Evolutionary conservation across 2,888 invertebrate genomes (phyloP).

Genomic region (Pseudococcus jackbeardsleyi): DNA sequence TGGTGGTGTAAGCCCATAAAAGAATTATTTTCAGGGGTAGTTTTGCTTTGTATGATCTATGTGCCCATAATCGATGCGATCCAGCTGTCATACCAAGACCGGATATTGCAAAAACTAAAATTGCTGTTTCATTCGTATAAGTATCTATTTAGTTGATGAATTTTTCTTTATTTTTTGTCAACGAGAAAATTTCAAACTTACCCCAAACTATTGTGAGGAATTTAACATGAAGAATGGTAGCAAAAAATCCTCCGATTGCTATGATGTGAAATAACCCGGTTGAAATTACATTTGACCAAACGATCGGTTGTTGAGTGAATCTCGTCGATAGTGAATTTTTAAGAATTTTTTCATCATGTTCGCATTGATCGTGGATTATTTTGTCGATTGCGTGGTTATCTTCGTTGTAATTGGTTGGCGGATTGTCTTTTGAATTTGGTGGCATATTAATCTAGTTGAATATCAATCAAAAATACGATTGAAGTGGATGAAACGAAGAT

Average conservation of each 20-base stretch:
- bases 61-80: constrained; percentile 78
- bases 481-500: too few species aligned
- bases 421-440: not conserved
- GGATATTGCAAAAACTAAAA: constrained; percentile 68
- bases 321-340: not conserved
- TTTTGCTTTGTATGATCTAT: constrained; percentile 79
- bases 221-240: constrained; percentile 32
- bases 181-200: constrained; percentile 53
- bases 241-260: constrained; percentile 62
- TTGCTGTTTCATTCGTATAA: too few species aligned
- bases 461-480: too few species aligned
- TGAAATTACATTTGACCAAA: constrained; percentile 67
- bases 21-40: constrained; percentile 79
- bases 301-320: constrained; percentile 66
- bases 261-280: constrained; percentile 66
- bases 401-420: not conserved
- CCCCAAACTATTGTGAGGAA: constrained; percentile 65
- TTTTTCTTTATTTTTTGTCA: too few species aligned
- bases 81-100: constrained; percentile 81
- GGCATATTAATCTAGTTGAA: not conserved
- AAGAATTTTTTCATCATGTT: not conserved
- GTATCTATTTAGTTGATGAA: too few species aligned
- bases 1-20: constrained; percentile 76
- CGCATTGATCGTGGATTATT: too few species aligned
- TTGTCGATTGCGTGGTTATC: too few species aligned